phyloP scores from a whole-genome alignment of 1,140 invertebrate genomes.

The Melipona quadrifasciata region DNA sequence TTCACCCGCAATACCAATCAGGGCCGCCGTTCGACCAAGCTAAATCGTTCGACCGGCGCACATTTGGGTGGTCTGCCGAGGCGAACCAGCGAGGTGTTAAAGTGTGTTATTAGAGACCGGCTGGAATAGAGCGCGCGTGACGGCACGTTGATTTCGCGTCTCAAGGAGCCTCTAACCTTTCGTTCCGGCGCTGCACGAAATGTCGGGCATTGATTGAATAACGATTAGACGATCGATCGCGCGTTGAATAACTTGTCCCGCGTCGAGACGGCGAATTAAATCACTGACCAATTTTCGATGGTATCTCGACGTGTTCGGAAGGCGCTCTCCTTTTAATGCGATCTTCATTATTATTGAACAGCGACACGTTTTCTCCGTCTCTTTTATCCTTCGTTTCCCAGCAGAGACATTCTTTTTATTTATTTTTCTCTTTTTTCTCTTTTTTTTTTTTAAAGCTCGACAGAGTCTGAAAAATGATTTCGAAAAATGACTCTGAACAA shows the following conservation, averaged over 20 bases:
- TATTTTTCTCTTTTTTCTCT: no score
- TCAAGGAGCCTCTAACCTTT: slow-evolving; percentile 42
- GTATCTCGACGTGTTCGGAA: background rate
- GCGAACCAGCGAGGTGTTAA: slow-evolving; percentile 64
- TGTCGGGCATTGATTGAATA: slow-evolving; percentile 48
- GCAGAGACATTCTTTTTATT: background rate
- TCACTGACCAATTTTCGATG: slow-evolving; percentile 17
- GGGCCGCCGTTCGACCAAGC: slow-evolving; percentile 15
- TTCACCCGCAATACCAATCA: slow-evolving; percentile 66
- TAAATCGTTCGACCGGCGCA: slow-evolving; percentile 32
- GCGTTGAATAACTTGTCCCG: slow-evolving; percentile 30
- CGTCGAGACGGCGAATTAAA: slow-evolving; percentile 35
- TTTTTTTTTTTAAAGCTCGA: no score
- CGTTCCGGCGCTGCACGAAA: slow-evolving; percentile 14
- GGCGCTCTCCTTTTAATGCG: background rate
- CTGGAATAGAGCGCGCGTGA: slow-evolving; percentile 56
- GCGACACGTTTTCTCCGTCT: background rate
- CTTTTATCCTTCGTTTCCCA: no score
- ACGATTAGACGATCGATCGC: slow-evolving; percentile 48
- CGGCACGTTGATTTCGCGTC: slow-evolving; percentile 37
- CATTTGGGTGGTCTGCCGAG: slow-evolving; percentile 67
- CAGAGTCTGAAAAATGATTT: background rate
- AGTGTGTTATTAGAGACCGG: slow-evolving; percentile 71
- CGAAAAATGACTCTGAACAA: background rate
- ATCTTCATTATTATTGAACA: background rate